A percentile compares a stretch with the other conserved stretches of the same genome.
Evolutionary conservation across 2,113 vertebrate species (phyloP).

Genomic region (Ahaetulla prasina): DNA sequence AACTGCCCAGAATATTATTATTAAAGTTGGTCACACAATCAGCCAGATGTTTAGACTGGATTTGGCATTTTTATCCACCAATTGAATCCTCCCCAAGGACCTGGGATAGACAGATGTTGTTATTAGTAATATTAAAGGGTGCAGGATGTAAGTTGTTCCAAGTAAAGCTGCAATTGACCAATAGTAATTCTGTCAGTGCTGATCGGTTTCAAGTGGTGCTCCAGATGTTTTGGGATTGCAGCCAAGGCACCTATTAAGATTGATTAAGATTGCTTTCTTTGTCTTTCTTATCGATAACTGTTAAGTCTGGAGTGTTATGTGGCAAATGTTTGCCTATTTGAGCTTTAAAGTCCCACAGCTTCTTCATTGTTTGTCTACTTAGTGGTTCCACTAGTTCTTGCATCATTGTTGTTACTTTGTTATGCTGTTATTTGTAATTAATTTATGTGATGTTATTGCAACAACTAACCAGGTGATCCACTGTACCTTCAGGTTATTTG

Average conservation of each 20-base stretch:
- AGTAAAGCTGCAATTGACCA: neutral
- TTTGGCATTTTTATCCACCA: neutral
- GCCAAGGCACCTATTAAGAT: neutral
- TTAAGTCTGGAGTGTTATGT: neutral
- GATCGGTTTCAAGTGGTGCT: neutral
- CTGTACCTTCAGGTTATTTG: neutral
- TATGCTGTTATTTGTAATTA: neutral
- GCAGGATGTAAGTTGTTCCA: neutral
- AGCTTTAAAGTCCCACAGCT: neutral
- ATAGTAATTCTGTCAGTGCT: neutral
- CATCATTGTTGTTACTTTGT: neutral
- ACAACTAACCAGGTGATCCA: neutral
- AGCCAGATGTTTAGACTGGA: neutral
- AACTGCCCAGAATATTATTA: neutral
- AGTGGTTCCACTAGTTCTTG: neutral
- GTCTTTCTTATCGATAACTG: neutral
- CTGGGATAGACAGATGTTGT: neutral
- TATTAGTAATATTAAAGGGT: neutral
- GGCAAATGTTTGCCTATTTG: neutral
- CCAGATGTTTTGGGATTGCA: neutral
- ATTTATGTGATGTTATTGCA: neutral
- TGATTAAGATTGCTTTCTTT: neutral
- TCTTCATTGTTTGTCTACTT: neutral
- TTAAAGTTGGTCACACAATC: neutral
- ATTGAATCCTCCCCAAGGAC: no score